Percentiles rank a stretch among this genome's conserved stretches.
Evolutionary conservation across 1,140 invertebrate genomes (phyloP).

Genomic region (Phymastichus coffea): DNA sequence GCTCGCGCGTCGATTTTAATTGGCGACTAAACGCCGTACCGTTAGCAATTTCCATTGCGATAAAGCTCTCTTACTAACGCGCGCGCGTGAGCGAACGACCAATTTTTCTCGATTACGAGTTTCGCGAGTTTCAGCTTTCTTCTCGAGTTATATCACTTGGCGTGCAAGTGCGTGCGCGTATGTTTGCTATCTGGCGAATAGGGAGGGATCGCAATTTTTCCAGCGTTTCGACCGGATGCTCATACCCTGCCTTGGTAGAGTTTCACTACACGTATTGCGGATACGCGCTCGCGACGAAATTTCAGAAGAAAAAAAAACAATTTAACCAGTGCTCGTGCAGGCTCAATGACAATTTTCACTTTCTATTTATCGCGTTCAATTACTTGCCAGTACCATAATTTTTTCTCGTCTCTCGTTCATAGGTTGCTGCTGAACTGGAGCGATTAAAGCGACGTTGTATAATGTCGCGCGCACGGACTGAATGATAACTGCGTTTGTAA

Average conservation of each 20-base stretch:
- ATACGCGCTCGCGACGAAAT: neutral
- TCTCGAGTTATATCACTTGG: conserved; percentile 3
- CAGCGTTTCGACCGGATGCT: conserved; percentile 16
- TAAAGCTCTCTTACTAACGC: conserved; percentile 47
- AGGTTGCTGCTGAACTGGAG: too few species aligned
- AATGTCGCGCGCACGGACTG: too few species aligned
- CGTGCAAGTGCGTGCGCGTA: too few species aligned
- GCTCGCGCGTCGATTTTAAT: conserved; percentile 42
- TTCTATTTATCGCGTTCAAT: conserved; percentile 15
- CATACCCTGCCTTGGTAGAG: too few species aligned
- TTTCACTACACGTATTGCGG: conserved; percentile 18
- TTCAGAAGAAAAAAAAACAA: neutral
- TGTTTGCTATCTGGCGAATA: too few species aligned
- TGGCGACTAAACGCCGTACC: conserved; percentile 48
- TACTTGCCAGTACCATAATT: too few species aligned
- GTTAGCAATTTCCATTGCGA: conserved; percentile 54
- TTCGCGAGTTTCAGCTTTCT: conserved; percentile 28
- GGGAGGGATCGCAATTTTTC: too few species aligned
- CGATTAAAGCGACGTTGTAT: too few species aligned
- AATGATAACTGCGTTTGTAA: too few species aligned
- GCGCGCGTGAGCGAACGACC: conserved; percentile 37
- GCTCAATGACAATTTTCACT: conserved; percentile 2
- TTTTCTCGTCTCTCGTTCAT: too few species aligned
- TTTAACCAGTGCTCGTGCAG: neutral
- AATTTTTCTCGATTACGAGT: conserved; percentile 29